These are phyloP conservation scores for Phalacrocorax aristotelis DNA, from an alignment of 2,113 vertebrate species.

Conservation along the genomic window DNA sequence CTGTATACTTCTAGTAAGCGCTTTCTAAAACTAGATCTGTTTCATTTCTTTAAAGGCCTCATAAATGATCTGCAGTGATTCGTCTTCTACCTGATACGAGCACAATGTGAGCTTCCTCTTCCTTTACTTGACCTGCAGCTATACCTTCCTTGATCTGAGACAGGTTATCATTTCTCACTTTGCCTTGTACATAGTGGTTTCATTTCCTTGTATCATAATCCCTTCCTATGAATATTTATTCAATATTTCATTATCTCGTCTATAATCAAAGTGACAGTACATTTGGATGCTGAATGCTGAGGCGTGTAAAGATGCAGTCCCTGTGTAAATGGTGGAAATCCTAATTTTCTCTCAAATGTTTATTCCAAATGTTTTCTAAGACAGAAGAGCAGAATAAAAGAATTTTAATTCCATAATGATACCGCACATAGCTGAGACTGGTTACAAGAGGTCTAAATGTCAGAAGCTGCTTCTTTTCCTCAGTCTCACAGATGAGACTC, in stretches of 20 bases:
- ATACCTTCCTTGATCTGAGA: neutral
- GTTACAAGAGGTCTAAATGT: slow-evolving; percentile 31
- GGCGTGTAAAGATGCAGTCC: neutral
- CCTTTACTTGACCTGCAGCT: neutral
- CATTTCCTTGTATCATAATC: slow-evolving; percentile 3
- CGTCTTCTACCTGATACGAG: neutral
- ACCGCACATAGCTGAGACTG: neutral
- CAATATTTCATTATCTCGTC: neutral
- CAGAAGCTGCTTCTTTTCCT: neutral
- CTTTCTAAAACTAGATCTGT: neutral
- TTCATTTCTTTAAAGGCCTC: neutral
- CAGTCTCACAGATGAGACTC: neutral
- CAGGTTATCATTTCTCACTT: neutral
- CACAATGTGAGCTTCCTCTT: neutral
- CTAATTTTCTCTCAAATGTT: slow-evolving; percentile 23
- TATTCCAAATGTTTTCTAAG: slow-evolving; percentile 6
- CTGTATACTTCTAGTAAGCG: neutral
- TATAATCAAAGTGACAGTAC: slow-evolving; percentile 23
- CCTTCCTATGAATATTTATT: slow-evolving; percentile 37
- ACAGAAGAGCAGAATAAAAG: neutral
- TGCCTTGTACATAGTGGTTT: neutral
- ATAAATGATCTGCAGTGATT: neutral
- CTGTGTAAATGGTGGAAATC: neutral
- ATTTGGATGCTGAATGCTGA: neutral
- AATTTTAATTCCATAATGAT: slow-evolving; percentile 1